phyloP scores from a whole-genome alignment of 2,797 vertebrate species.

The Syndactyla subalaris region DNA sequence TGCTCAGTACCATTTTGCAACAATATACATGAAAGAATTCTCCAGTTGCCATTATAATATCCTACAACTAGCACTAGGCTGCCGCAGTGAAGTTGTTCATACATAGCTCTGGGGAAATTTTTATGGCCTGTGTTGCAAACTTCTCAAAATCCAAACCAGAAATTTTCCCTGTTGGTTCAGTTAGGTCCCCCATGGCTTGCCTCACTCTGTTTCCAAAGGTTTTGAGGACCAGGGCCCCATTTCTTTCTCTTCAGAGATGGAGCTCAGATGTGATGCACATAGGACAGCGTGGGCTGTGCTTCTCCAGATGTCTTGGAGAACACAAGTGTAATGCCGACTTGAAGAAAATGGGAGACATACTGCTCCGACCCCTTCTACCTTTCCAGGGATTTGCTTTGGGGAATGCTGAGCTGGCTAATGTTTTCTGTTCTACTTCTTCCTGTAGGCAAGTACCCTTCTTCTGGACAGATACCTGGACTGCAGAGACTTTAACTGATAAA shows the following conservation, averaged over 20 bases:
- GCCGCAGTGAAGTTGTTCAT: neutral
- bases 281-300: neutral
- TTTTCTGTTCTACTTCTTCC: neutral
- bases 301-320: neutral
- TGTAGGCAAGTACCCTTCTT: neutral
- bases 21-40: conserved; percentile 6
- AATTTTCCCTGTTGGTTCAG: neutral
- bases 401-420: neutral
- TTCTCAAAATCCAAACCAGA: conserved; percentile 54
- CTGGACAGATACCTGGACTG: neutral
- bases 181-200: neutral
- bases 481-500: neutral
- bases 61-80: neutral
- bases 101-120: conserved; percentile 35
- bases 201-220: neutral
- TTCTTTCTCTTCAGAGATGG: neutral
- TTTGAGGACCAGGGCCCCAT: neutral
- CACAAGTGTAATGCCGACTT: neutral
- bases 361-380: neutral
- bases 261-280: neutral
- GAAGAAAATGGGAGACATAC: neutral
- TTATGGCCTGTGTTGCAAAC: conserved; percentile 50
- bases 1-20: conserved; percentile 38
- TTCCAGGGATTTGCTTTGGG: neutral
- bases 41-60: neutral